Conservation (phyloP, 2,113 vertebrate genomes). For the Cairina moschata region DNA sequence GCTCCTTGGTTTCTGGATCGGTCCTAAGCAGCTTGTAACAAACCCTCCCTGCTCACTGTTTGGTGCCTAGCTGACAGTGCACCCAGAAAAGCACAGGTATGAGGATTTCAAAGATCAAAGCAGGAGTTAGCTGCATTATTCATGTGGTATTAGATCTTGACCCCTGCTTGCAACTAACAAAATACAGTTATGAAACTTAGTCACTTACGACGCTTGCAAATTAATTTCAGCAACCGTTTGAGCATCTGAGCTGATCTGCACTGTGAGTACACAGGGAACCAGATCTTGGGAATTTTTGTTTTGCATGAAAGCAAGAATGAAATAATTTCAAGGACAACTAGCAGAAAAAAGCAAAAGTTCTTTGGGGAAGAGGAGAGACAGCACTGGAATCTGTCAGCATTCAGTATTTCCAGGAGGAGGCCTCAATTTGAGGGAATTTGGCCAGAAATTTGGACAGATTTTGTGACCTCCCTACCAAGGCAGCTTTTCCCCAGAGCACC, state of each 20-base stretch:
- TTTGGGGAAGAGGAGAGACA: background rate
- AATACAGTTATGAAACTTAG: background rate
- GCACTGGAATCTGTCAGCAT: background rate
- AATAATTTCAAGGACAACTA: background rate
- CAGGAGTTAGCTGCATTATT: background rate
- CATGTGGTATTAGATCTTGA: background rate
- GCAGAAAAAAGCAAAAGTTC: background rate
- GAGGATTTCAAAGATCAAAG: slow-evolving; percentile 41
- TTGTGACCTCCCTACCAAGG: background rate
- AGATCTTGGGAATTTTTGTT: background rate
- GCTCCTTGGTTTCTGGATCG: slow-evolving; percentile 13
- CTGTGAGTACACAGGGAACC: background rate
- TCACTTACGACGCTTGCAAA: background rate
- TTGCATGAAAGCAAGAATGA: slow-evolving; percentile 12
- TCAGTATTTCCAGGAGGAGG: background rate
- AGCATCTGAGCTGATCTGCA: background rate
- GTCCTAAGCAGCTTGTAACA: background rate
- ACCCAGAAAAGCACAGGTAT: background rate
- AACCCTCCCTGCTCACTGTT: background rate
- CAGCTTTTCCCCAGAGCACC: background rate
- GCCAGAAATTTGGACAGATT: background rate
- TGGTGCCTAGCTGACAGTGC: background rate
- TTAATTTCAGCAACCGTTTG: background rate
- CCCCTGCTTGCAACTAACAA: background rate
- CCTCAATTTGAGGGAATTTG: background rate